phyloP scores from a whole-genome alignment of 2,113 vertebrate species.

The Nothocercus nigrocapillus region DNA sequence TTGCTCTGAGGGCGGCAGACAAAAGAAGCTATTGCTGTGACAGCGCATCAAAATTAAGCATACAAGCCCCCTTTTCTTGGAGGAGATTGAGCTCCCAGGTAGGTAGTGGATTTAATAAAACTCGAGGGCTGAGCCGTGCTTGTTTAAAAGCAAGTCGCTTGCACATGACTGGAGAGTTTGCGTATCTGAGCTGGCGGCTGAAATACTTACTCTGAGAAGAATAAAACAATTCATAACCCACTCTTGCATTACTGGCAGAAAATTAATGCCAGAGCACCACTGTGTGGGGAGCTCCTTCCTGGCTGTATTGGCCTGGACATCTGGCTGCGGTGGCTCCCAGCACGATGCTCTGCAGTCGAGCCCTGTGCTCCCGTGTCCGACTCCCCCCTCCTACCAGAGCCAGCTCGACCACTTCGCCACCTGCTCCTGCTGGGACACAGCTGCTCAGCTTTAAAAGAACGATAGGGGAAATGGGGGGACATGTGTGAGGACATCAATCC shows the following conservation, averaged over 20 bases:
- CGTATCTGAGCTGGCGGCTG: neutral
- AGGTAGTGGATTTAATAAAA: neutral
- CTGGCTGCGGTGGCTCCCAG: constrained; percentile 49
- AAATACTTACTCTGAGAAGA: constrained; percentile 17
- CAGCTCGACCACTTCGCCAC: constrained; percentile 51
- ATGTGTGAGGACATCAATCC: constrained; percentile 41
- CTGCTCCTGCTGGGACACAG: constrained; percentile 68
- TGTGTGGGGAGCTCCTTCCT: constrained; percentile 52
- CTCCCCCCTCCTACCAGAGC: neutral
- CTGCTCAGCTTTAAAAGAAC: constrained; percentile 19
- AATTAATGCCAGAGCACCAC: constrained; percentile 56
- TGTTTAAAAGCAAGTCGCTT: constrained; percentile 4
- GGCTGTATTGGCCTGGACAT: constrained; percentile 22
- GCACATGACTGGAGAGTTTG: neutral
- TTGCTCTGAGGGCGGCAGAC: neutral
- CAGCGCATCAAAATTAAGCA: neutral
- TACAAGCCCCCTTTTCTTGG: neutral
- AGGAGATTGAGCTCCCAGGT: neutral
- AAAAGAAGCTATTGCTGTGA: neutral
- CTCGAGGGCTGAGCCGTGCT: neutral
- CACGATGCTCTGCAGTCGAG: neutral
- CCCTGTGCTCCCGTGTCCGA: neutral
- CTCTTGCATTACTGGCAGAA: constrained; percentile 42
- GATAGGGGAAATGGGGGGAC: neutral
- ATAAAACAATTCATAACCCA: constrained; percentile 27